Evolutionary conservation across 2,888 invertebrate species (phyloP), one percentile per base, ranked within the genome.

Genomic region (Molorchus minor): DNA sequence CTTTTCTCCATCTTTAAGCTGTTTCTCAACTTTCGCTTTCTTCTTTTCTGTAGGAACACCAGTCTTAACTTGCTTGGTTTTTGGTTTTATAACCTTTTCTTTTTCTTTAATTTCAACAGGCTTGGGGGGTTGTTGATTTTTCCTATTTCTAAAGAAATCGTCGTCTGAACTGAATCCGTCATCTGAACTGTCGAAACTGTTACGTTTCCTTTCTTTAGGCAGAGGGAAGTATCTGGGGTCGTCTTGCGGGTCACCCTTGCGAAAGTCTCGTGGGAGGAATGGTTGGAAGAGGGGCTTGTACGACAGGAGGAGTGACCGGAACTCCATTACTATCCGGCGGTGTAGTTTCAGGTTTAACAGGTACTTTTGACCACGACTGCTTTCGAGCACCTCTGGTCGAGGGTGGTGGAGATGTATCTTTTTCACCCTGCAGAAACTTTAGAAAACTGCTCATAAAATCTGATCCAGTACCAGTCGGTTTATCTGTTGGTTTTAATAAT

Each of bases 371-470:
- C 88, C 88, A 90, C 1, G 87, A 84, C 76, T 89, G 89, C 71
- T 89, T 84, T 64, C 87, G 86, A 60, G 87, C 85, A 66, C 88
- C 83, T 72, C 86, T 83, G 68, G 87, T 85, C 67, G 86, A 85
- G 61, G 92, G 91, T 52, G 92, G 91, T 16, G 92, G 92, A 64
- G 92, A 92, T 41, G 89, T 88, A 70, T 93, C 92, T 40, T 91
- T 85, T 78, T 92, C 93, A 67, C 92, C 92, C 82, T 91, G 89
- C 68, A 92, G 82, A 80, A 93, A 93, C 81, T 92, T 93, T 69
- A 93, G 84, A 81, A 92, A 93, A 81, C 93, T 93, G 77, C 90
- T 91, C 92, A 93, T 92, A 80, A 93, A 93, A 64, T 92, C 91
- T 49, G 89, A 86, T 71, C 88, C 87, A 61, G 87, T 86, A 71